A percentile compares a stretch with the other conserved stretches of the same genome.
These are phyloP conservation scores for Poeciliopsis retropinna DNA, from an alignment of 2,113 vertebrate genomes.

Conservation along the genomic window DNA sequence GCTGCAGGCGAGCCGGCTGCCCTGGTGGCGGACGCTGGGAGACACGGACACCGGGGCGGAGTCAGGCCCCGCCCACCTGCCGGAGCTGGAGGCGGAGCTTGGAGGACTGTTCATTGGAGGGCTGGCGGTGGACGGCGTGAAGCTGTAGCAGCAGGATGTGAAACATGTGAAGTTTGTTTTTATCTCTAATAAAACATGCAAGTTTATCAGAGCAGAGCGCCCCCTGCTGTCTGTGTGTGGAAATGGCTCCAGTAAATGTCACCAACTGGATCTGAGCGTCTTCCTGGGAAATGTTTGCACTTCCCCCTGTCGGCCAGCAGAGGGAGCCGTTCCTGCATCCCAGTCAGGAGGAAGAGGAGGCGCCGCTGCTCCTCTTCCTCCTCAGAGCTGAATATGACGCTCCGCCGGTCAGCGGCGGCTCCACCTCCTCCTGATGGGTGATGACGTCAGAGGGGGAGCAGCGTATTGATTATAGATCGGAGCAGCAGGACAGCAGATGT, in stretches of 20 bases:
- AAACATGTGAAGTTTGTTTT: no score
- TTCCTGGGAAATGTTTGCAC: not conserved
- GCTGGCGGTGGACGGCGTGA: constrained; percentile 2
- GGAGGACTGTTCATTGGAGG: constrained; percentile 83
- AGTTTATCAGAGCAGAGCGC: not conserved
- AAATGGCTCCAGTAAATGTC: not conserved
- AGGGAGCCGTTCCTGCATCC: constrained; percentile 3
- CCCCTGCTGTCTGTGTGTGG: not conserved
- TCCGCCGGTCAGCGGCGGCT: no score
- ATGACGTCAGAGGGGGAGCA: constrained; percentile 1
- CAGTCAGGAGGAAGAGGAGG: not conserved
- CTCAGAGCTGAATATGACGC: not conserved
- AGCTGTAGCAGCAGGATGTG: not conserved
- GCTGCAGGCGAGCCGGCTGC: constrained; percentile 82
- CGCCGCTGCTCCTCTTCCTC: not conserved
- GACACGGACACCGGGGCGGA: constrained; percentile 25
- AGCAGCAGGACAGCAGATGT: constrained; percentile 20
- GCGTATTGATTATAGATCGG: constrained; percentile 33
- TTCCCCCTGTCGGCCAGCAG: constrained; percentile 12
- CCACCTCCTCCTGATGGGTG: not conserved
- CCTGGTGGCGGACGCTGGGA: constrained; percentile 93
- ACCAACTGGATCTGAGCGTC: not conserved
- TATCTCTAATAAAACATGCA: not conserved
- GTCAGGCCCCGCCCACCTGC: constrained; percentile 62
- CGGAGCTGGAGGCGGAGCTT: constrained; percentile 80